Evolutionary conservation across 1,140 invertebrate species (phyloP), one percentile per base, ranked within the genome.

Genomic region (Drosophila lini): DNA sequence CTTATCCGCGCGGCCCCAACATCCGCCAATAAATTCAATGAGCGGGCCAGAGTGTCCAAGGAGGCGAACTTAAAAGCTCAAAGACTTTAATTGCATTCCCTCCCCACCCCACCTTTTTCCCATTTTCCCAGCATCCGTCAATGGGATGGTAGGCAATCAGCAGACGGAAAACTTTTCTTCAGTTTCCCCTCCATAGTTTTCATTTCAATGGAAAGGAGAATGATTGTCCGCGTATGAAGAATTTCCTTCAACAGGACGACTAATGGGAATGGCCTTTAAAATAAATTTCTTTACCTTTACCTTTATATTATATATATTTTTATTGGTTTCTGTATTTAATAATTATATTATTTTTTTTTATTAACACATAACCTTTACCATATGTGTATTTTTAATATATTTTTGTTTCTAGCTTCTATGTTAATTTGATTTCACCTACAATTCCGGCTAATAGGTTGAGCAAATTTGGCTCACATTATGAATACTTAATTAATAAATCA

Each of bases 1-100:
- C 42, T 73, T 73, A 71, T 82, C 76, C 42, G 68, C 47, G 34
- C 59, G 53, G 74, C 45, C 42, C 53, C 36, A 38, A 74, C 61
- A 68, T 68, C 69, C 36, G 70, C 40, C 79, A 88, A 73, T 77
- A 82, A 86, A 88, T 79, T 81, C 67, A 79, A 77, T 88, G 67
- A 79, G 48, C 11, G 42, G 71, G 40, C 58, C 59, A 25, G 19
- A 59, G 41, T 52, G 53, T 44, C 48, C 57, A 57, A 47, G 36
- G n/a, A 71, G 44, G 62, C 55, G 60, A 69, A 74, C 75, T 86
- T 74, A 83, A 78, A 55, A 80, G 73, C 71, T 62, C 41, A 50
- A 76, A 34, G 64, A 42, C 78, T 80, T 88, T 80, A 79, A 76
- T 79, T 85, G 68, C 60, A 55, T 81, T 85, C 65, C 56, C 58